A percentile compares a stretch with the other conserved stretches of the same genome.
Evolutionary conservation across 2,888 invertebrate species (phyloP).

Genomic region (Lamellibrachia columna): DNA sequence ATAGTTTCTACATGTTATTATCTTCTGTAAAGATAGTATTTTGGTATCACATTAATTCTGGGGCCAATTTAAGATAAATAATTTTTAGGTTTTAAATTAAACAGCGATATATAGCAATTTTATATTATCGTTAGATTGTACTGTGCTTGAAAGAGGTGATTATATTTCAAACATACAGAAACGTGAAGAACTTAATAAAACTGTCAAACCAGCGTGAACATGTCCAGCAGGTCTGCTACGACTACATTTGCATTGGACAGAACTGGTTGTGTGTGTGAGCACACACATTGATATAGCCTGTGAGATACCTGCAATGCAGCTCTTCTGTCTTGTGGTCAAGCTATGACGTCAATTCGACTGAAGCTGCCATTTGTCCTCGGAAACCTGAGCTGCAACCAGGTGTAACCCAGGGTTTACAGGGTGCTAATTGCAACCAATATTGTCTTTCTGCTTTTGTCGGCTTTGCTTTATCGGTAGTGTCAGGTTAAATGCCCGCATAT

Average conservation of each 20-base stretch:
- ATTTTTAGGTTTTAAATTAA: conserved; percentile 12
- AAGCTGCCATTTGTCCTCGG: not conserved
- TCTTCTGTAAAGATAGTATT: not conserved
- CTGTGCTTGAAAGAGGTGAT: not conserved
- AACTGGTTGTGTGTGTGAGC: not conserved
- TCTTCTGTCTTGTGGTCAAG: conserved; percentile 12
- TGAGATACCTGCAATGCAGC: not conserved
- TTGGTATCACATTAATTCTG: not conserved
- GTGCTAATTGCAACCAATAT: not conserved
- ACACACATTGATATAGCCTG: not conserved
- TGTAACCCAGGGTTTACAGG: not conserved
- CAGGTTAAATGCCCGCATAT: not conserved
- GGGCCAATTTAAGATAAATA: not conserved
- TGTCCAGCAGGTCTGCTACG: not conserved
- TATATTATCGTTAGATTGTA: not conserved
- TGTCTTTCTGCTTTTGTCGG: not conserved
- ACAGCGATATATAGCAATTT: not conserved
- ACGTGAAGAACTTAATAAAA: not conserved
- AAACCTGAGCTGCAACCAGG: not conserved
- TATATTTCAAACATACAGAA: not conserved
- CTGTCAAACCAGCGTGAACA: not conserved
- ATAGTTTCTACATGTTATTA: not conserved
- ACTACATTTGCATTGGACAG: not conserved
- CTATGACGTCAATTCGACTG: conserved; percentile 10
- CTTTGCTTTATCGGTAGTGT: not conserved